Evolutionary conservation across 2,797 vertebrate species (phyloP), one percentile per base, ranked within the genome.

Genomic region (Hylomyscus alleni): DNA sequence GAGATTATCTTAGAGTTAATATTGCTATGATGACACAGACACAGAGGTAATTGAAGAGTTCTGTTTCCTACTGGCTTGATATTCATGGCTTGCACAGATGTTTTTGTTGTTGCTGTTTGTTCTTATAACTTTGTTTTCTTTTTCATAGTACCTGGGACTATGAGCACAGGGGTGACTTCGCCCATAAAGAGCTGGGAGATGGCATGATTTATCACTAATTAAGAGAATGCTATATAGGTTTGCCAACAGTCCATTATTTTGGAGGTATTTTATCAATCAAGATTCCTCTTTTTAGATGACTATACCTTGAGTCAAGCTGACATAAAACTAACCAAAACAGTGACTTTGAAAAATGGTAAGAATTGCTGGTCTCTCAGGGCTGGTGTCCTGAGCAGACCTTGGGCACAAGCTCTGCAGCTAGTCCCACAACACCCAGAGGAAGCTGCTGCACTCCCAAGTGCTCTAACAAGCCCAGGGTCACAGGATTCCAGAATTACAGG

Each of bases 171-270:
- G 8, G 22, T 83, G 2, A 62, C 26, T 31, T 17, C 7, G 40
- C 13, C 7, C 14, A 14, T 6, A 26, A 17, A 0, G 4, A 14
- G 1, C 22, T 47, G 17, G 9, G 40, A 29, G 13, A 62, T 29
- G 44, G 44, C 58, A 1, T 1, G 8, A 31, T 58, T 47, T 62
- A 83, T 44, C 37, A 62, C 15, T 12, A 44, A 62, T 62, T 47
- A 84, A 62, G 26, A 31, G 37, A 44, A 44, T 83, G 37, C 26
- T 44, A 58, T 12, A 31, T 9, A 62, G 14, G 8, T 26, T 44
- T 40, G 14, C 37, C 3, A 40, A 40, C 7, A 80, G 11, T 20
- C 4, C 0, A 7, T 58, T 83, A 62, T 19, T 40, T 31, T 31
- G 37, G 58, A 62, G 9, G 26, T 8, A 62, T 44, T 44, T 62